Percentiles rank a stretch among this genome's conserved stretches.
Evolutionary conservation across 2,888 invertebrate species (phyloP).

Genomic region (Dioctria rufipes): DNA sequence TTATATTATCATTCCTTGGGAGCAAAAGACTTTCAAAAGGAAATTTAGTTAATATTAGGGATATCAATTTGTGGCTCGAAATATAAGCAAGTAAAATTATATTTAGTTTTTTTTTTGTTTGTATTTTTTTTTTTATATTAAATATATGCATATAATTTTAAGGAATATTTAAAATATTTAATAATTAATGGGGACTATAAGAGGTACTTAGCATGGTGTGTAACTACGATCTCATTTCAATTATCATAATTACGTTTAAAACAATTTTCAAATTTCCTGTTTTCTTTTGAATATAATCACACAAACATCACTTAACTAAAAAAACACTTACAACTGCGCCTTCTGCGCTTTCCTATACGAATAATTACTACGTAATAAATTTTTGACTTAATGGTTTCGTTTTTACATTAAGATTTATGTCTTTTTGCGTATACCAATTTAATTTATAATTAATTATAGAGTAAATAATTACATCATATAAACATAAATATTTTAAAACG

Average conservation of each 20-base stretch:
- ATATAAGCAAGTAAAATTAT: slow-evolving; percentile 27
- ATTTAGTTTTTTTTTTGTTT: no score
- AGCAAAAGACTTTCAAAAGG: slow-evolving; percentile 63
- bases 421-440: no score
- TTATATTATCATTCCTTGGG: slow-evolving; percentile 35
- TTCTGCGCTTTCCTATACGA: no score
- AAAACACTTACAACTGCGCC: no score
- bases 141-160: slow-evolving; percentile 16
- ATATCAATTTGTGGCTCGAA: slow-evolving; percentile 58
- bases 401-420: no score
- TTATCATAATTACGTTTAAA: no score
- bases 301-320: slow-evolving; percentile 6
- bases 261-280: no score
- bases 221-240: slow-evolving; percentile 5
- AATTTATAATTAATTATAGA: no score
- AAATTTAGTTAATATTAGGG: slow-evolving; percentile 63
- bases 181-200: slow-evolving; percentile 42
- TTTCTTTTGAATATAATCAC: slow-evolving; percentile 1
- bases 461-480: no score
- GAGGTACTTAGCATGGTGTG: slow-evolving; percentile 46
- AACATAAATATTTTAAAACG: no score
- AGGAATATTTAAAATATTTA: slow-evolving; percentile 22
- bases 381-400: no score
- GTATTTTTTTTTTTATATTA: neutral
- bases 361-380: no score